Base-by-base conservation (phyloP, 2,797 vertebrate genomes). In the Aldrovandia affinis region DNA sequence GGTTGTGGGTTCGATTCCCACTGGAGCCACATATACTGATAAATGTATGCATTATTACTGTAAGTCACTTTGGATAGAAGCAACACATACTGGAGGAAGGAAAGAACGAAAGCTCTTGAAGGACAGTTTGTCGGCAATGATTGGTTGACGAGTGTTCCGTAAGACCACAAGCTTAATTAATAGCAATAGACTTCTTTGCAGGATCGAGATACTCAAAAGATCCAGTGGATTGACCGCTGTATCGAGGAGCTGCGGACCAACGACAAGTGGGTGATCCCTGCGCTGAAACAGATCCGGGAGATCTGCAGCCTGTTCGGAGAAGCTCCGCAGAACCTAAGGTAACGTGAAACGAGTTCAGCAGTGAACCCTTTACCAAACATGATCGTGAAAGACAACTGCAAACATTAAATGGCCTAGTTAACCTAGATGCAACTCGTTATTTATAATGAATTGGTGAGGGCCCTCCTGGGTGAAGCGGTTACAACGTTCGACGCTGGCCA, bases 261-360 rank as follows among this genome's bases (percentile, higher is more conserved):
- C 92, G 98, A 99, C 92, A 99, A 99, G 91, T 99, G 98, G 98
- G 98, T 99, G 88, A 99, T 99, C 90, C 98, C 98, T 88, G 98
- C 98, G 87, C 92, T 99, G 92, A 99, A 99, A 93, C 98, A 99
- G 92, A 99, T 99, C 89, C 96, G 98, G 94, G 98, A 99, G 96
- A 99, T 99, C 90, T 99, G 98, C 94, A 99, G 98, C 94, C 97
- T 99, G 89, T 99, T 99, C 94, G 98, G 98, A 90, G 98, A 99
- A 96, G 98, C 98, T 47, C 98, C 98, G 86, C 98, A 99, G 90
- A 99, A 99, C 89, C 96, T 99, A 84, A 99, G 98, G 98, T 99
- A 96, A 94, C 10, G 42, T 18, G 14, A 18, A 54, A 25, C 4
- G 10, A 33, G 15, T 79, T 28, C 2, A 28, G 42, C 22, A 15